Conservation (phyloP, 2,797 vertebrate genomes). For the Acropternis orthonyx region DNA sequence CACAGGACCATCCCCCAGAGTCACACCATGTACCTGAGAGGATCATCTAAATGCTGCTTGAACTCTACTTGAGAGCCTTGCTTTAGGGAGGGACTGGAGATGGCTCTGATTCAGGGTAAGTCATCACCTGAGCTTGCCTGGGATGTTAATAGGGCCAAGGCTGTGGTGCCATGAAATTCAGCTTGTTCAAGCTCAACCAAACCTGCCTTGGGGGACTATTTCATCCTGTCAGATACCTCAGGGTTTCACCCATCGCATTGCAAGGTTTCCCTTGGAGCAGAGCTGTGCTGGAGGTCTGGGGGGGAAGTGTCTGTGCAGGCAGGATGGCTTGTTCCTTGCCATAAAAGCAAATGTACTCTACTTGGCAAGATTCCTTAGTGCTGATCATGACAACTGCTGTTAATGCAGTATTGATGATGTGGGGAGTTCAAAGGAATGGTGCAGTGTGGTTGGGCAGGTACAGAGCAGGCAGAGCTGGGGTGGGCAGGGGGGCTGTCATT, state of each 20-base stretch:
- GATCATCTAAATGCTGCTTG: neutral
- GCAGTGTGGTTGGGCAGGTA: neutral
- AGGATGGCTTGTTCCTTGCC: neutral
- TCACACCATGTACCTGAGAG: neutral
- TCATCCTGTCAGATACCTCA: neutral
- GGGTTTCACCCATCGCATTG: fast-evolving
- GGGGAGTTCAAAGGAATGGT: neutral
- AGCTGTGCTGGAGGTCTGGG: neutral
- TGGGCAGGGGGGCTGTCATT: neutral
- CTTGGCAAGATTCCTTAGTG: neutral
- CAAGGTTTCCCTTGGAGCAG: neutral
- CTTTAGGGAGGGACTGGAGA: neutral
- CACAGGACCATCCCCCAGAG: neutral
- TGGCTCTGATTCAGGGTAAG: neutral
- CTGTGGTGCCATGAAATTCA: neutral
- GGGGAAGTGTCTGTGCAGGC: neutral
- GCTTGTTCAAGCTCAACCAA: neutral
- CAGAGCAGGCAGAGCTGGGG: neutral
- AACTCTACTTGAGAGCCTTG: neutral
- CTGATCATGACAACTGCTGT: neutral
- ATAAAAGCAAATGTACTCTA: neutral
- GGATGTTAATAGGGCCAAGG: neutral
- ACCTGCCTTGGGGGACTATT: neutral
- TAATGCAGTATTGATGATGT: neutral
- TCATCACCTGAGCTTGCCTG: neutral